Evolutionary conservation across 2,797 vertebrate species (phyloP).

Genomic region (Microcaecilia unicolor): DNA sequence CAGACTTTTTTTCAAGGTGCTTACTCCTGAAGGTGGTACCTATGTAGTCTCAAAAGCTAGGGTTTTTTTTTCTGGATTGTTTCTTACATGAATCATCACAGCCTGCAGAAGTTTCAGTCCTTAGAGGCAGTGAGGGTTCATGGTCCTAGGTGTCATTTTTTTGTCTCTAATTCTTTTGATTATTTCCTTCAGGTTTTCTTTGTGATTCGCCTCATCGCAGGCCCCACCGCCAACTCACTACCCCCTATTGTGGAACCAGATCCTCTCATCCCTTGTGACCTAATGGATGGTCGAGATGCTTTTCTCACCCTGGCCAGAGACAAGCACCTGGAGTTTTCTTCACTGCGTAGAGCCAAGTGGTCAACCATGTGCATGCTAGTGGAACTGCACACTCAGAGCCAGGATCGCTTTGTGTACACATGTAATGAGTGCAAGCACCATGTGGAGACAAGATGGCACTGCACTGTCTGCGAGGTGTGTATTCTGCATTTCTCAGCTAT

Average conservation of each 20-base stretch:
- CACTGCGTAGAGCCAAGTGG: slow-evolving; percentile 84
- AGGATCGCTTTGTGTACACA: slow-evolving; percentile 95
- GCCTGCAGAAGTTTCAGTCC: no score
- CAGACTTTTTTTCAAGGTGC: no score
- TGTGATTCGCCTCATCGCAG: slow-evolving; percentile 90
- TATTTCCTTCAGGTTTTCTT: slow-evolving; percentile 82
- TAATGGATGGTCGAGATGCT: slow-evolving; percentile 95
- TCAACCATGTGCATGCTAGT: slow-evolving; percentile 97
- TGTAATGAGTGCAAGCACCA: slow-evolving; percentile 97
- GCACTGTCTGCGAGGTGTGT: slow-evolving; percentile 91
- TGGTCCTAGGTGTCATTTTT: no score
- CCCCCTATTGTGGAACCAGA: slow-evolving; percentile 80
- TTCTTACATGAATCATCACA: no score
- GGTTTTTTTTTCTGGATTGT: no score
- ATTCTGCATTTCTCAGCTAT: no score
- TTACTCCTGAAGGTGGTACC: no score
- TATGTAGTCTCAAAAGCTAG: no score
- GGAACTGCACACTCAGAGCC: slow-evolving; percentile 94
- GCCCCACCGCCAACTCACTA: slow-evolving; percentile 85
- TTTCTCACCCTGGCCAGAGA: slow-evolving; percentile 93
- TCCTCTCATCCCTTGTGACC: slow-evolving; percentile 85
- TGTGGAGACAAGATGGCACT: slow-evolving; percentile 94
- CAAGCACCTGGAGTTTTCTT: slow-evolving; percentile 95
- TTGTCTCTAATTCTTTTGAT: no score
- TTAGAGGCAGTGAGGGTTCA: no score